phyloP scores from a whole-genome alignment of 2,888 invertebrate genomes.

The Electrophaes corylata region DNA sequence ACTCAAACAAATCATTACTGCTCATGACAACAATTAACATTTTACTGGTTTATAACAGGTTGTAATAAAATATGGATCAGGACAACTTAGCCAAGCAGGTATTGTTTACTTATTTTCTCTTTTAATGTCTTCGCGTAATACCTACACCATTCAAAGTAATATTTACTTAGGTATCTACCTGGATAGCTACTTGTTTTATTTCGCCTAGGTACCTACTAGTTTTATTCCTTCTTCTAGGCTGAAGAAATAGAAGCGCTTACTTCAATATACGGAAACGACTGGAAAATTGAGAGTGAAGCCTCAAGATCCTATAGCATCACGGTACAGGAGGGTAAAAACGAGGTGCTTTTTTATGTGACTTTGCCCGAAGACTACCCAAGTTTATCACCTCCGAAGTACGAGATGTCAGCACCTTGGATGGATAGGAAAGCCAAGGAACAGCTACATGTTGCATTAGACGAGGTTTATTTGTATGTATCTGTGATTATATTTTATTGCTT shows the following conservation, averaged over 20 bases:
- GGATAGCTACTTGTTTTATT: no score
- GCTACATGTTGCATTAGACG: constrained; percentile 83
- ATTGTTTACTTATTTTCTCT: no score
- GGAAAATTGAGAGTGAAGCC: constrained; percentile 84
- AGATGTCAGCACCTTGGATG: constrained; percentile 89
- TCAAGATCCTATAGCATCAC: constrained; percentile 85
- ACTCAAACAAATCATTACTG: no score
- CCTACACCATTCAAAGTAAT: no score
- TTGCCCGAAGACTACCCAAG: constrained; percentile 87
- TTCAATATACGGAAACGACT: constrained; percentile 89
- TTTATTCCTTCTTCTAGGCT: constrained; percentile 55
- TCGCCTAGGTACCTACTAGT: no score
- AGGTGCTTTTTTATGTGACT: constrained; percentile 85
- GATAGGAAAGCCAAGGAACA: constrained; percentile 82
- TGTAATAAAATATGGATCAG: constrained; percentile 49
- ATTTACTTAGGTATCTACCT: no score
- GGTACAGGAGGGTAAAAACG: constrained; percentile 74
- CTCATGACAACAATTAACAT: background rate
- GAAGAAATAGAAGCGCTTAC: constrained; percentile 90
- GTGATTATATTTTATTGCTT: background rate
- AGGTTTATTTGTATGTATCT: constrained; percentile 87
- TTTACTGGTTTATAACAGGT: background rate
- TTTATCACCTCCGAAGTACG: constrained; percentile 86
- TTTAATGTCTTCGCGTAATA: no score
- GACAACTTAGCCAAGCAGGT: constrained; percentile 62